Base-by-base conservation (phyloP, 2,888 invertebrate species). In the Scaptomyza reducta region DNA sequence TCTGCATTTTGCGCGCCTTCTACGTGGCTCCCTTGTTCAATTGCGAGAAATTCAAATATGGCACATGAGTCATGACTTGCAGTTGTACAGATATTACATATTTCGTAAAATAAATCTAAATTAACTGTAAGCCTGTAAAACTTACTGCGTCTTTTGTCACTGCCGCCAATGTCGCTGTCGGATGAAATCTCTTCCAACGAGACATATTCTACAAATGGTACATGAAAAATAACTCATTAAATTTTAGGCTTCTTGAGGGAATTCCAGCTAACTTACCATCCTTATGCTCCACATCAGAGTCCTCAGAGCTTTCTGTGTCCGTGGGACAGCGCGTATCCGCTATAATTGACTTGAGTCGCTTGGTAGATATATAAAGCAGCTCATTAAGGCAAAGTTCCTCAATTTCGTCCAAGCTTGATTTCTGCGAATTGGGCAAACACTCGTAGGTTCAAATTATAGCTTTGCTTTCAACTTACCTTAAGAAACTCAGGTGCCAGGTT, bases 171-270 rank as follows among this genome's bases (percentile, higher is more conserved):
- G 65, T 91, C 92, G 63, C 91, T 91, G 57, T 91, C 92, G 0
- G 92, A 92, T 6, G 94, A 94, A 51, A 94, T 94, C 89, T 94
- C 94, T 79, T 94, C 94, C 63, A 94, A 87, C 0, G 94, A 94
- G 58, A 94, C 93, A 2, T 94, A 94, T 86, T 94, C 94, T 85
- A 92, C 11, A 70, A 71, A 71, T 42, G 38, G 38, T 7, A 14
- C 40, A 1, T 10, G 11, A 7, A 6, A 6, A 38, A 22, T 25
- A 22, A 22, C 5, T 0, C 22, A 22, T 22, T 5, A 41, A 10
- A n/a, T 7, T 22, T 5, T 11, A 13, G n/a, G 4, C 0, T 6
- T 62, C 29, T 18, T n/a, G 6, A 5, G 5, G 6, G 18, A 13
- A 13, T 13, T 14, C 2, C 16, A 16, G 3, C 9, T 25, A 3